A percentile compares a stretch with the other conserved stretches of the same genome.
Evolutionary conservation across 2,113 vertebrate genomes (phyloP).

Genomic region (Redunca redunca): DNA sequence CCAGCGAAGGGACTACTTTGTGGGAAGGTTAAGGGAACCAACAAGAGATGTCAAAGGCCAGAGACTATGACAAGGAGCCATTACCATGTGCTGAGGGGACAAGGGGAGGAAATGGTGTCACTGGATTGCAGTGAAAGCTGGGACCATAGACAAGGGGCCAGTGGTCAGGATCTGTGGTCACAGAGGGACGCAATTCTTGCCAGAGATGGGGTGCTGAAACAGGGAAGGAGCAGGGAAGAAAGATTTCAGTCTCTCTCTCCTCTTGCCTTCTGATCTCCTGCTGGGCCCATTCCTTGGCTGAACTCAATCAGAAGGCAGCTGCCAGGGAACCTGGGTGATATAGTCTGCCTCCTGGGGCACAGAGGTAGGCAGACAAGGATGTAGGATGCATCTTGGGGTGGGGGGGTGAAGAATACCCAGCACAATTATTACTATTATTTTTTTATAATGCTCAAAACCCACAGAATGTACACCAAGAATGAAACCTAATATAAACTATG

Average conservation of each 20-base stretch:
- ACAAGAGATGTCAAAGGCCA: neutral
- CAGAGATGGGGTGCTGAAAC: neutral
- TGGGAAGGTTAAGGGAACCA: neutral
- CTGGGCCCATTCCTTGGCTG: neutral
- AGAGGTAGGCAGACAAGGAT: neutral
- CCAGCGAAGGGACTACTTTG: neutral
- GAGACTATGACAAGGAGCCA: neutral
- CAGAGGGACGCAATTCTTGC: neutral
- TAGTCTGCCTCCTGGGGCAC: neutral
- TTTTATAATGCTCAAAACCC: neutral
- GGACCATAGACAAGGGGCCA: neutral
- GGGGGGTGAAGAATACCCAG: neutral
- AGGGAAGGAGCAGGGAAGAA: neutral
- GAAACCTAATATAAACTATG: neutral
- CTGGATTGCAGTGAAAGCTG: neutral
- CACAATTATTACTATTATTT: neutral
- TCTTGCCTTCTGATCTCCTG: neutral
- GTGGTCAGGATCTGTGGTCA: neutral
- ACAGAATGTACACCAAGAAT: neutral
- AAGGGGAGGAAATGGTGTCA: neutral
- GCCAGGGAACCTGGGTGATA: neutral
- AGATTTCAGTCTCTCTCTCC: neutral
- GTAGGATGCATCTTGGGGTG: neutral
- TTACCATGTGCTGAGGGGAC: neutral
- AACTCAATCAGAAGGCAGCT: constrained; percentile 1